These are phyloP conservation scores for Montipora capricornis DNA, from an alignment of 64 coral and sea anemone genomes.

Conservation along the genomic window DNA sequence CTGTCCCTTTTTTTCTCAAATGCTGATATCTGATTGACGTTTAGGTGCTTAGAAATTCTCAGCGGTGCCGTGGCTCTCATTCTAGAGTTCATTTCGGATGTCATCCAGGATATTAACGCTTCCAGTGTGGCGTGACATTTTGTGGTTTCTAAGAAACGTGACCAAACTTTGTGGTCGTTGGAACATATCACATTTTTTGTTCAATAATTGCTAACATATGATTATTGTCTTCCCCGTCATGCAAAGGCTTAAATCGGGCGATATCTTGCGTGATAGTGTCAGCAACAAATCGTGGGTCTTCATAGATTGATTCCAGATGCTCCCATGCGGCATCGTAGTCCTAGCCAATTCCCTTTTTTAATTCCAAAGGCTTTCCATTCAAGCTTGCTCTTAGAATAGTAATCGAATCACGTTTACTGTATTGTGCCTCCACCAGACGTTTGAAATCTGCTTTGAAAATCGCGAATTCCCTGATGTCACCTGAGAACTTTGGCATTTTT, in stretches of 20 bases:
- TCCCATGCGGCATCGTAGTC: constrained; percentile 50
- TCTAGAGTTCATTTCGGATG: constrained; percentile 68
- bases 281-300: too few relatives aligned
- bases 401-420: constrained; percentile 49
- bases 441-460: constrained; percentile 65
- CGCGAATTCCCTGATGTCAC: constrained; percentile 51
- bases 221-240: constrained; percentile 43
- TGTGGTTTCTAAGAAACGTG: constrained; percentile 38
- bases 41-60: constrained; percentile 4
- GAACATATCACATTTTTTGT: constrained; percentile 40
- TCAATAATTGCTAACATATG: constrained; percentile 70
- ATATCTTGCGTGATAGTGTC: too few relatives aligned
- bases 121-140: constrained; percentile 54
- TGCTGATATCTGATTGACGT: constrained; percentile 19
- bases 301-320: constrained; percentile 26
- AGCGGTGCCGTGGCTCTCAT: constrained; percentile 74
- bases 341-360: background rate
- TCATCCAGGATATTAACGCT: constrained; percentile 27
- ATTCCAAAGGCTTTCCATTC: constrained; percentile 51
- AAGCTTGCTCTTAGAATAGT: constrained; percentile 38
- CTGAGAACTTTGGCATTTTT: background rate
- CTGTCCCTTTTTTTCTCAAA: background rate
- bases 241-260: constrained; percentile 40
- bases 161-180: constrained; percentile 50
- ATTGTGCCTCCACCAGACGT: constrained; percentile 16